Evolutionary conservation across 2,888 invertebrate species (phyloP), one percentile per base, ranked within the genome.

Genomic region (Amiota minor): DNA sequence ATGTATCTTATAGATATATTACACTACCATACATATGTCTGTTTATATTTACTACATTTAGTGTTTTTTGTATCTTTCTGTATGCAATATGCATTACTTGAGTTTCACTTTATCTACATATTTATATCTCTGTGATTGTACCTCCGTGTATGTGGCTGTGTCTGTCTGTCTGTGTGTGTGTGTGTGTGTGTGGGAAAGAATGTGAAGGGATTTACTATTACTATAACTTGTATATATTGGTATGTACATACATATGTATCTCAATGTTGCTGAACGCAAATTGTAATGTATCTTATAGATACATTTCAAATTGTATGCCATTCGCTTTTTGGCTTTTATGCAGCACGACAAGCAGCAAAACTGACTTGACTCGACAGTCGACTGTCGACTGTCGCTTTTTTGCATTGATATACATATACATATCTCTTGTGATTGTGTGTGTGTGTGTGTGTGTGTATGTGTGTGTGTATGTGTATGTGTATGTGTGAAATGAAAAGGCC

Each of bases 171-270:
- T 67, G 73, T 72, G 67, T 72, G 71, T 72, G 74, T 75, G 16
- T 20, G 59, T 77, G 79, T 69, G 10, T 76, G 79, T 83, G 81
- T 82, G 85, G 79, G 79, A 81, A 81, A 83, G 83, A 87, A 86
- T 86, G 87, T 86, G 86, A 86, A 86, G 84, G 87, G 86, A 87
- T 86, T 84, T 81, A 35, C 35, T 35, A 35, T 35, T 35, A 35
- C 80, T 72, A 75, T 74, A 72, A 71, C 62, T 55, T 64, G 64
- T 53, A 20, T 35, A 23, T 11, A 14, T 62, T 62, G 14, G 62
- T 71, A 72, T 79, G 18, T 16, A 23, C 23, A 45, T 23, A 12
- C 1, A 16, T 56, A 6, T 56, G 18, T 8, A 9, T 59, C 9
- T 59, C 16, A 16, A 18, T 62, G 53, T 35, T 45, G 9, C 12